Percentiles rank a stretch among this genome's conserved stretches.
Conservation (phyloP, 2,113 vertebrate genomes). For the Verasper variegatus region DNA sequence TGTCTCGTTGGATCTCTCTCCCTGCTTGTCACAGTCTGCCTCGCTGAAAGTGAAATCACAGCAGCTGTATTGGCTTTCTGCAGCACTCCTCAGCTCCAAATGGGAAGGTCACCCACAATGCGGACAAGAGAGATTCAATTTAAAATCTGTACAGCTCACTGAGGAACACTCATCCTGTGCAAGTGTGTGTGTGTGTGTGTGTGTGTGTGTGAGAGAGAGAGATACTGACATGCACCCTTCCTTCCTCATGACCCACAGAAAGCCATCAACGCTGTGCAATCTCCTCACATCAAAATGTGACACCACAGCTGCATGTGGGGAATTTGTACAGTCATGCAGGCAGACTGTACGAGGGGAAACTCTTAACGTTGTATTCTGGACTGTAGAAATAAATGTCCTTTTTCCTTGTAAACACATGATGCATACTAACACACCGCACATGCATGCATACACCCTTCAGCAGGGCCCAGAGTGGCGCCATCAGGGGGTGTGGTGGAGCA, state of each 20-base stretch:
- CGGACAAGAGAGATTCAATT: conserved; percentile 68
- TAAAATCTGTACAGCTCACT: conserved; percentile 62
- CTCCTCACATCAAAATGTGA: conserved; percentile 18
- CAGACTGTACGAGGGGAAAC: conserved; percentile 13
- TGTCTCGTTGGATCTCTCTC: conserved; percentile 28
- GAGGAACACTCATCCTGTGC: conserved; percentile 33
- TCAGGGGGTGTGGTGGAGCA: conserved; percentile 43
- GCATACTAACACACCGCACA: conserved; percentile 12
- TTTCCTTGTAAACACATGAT: conserved; percentile 3
- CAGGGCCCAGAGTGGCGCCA: conserved; percentile 57
- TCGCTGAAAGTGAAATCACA: conserved; percentile 65
- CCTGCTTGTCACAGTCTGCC: conserved; percentile 43
- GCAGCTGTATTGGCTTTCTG: conserved; percentile 64
- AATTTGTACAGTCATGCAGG: conserved; percentile 5
- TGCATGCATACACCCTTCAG: conserved; percentile 19
- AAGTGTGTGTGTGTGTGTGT: conserved; percentile 22
- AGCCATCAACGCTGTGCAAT: conserved; percentile 14
- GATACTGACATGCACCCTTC: conserved; percentile 21
- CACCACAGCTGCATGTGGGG: background rate
- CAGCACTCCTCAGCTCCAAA: conserved; percentile 51
- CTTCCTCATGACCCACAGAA: conserved; percentile 2
- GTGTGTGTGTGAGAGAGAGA: conserved; percentile 12
- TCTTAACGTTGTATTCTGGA: conserved; percentile 7
- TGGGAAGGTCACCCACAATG: conserved; percentile 73
- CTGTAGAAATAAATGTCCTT: conserved; percentile 20